Evolutionary conservation across 1,140 invertebrate species (phyloP).

Genomic region (Wiebesia pumilae): DNA sequence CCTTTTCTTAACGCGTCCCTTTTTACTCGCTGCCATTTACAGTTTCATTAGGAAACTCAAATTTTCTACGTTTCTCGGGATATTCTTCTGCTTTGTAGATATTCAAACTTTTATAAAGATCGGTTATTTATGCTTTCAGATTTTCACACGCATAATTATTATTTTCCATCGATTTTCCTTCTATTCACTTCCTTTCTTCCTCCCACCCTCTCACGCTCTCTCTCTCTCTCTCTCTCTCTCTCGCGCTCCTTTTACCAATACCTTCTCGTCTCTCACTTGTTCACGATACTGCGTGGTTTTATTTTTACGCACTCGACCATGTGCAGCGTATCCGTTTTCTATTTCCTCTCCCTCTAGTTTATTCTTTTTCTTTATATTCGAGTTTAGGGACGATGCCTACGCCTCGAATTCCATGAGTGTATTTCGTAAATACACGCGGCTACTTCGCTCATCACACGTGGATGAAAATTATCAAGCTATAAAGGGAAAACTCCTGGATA

Average conservation of each 20-base stretch:
- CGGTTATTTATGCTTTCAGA: background rate
- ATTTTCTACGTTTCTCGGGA: no score
- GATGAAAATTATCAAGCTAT: background rate
- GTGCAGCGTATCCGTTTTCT: constrained; percentile 48
- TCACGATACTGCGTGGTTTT: constrained; percentile 26
- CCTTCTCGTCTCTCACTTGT: background rate
- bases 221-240: background rate
- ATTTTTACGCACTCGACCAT: constrained; percentile 52
- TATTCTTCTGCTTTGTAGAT: no score
- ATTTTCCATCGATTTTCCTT: background rate
- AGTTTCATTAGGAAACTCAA: background rate
- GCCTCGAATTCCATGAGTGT: constrained; percentile 16
- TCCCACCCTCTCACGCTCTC: background rate
- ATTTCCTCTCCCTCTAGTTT: background rate
- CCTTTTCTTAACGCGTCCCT: no score
- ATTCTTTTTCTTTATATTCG: constrained; percentile 9
- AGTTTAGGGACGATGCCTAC: constrained; percentile 4
- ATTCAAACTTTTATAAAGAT: no score
- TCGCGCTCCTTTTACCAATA: no score
- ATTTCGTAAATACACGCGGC: constrained; percentile 17
- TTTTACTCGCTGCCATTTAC: background rate
- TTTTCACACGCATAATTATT: background rate
- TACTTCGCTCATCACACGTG: background rate
- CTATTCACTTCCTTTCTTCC: background rate
- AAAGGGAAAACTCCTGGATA: background rate